phyloP scores from a whole-genome alignment of 1,140 invertebrate genomes.

The Caenorhabditis tropicalis region DNA sequence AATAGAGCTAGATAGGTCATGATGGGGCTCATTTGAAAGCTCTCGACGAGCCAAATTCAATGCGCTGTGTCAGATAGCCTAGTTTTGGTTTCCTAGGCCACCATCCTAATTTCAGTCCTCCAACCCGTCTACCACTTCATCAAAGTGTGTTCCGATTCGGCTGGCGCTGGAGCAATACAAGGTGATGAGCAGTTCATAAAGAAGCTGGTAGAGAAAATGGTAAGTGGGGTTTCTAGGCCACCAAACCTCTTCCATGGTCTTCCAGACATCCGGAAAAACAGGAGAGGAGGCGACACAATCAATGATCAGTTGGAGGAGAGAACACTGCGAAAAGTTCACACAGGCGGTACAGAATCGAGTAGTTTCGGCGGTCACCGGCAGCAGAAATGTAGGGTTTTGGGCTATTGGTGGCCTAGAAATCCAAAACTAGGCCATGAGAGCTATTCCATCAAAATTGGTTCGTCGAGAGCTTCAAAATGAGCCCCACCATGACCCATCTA shows the following conservation, averaged over 20 bases:
- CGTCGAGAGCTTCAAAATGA: too few species aligned
- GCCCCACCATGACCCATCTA: too few species aligned
- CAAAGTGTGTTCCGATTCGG: slow-evolving; percentile 57
- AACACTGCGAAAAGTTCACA: slow-evolving; percentile 26
- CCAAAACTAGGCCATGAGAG: too few species aligned
- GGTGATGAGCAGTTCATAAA: slow-evolving; percentile 54
- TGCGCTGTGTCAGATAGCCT: too few species aligned
- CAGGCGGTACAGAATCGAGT: slow-evolving; percentile 45
- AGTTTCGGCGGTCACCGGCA: slow-evolving; percentile 7
- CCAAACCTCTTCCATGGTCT: background rate
- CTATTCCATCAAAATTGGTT: too few species aligned
- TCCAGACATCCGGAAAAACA: background rate
- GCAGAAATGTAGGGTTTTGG: background rate
- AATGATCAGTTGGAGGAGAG: slow-evolving; percentile 15
- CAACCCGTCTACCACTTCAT: slow-evolving; percentile 48
- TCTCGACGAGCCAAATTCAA: too few species aligned
- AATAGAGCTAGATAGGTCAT: too few species aligned
- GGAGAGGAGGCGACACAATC: background rate
- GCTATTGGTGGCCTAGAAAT: background rate
- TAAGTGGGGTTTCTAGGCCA: background rate
- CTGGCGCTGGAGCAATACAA: slow-evolving; percentile 39
- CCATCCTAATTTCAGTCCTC: slow-evolving; percentile 3
- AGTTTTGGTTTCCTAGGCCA: too few species aligned
- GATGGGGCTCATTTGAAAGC: too few species aligned
- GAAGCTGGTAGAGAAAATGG: slow-evolving; percentile 51